Percentiles rank a stretch among this genome's conserved stretches.
phyloP scores from a whole-genome alignment of 2,797 vertebrate genomes.

The Harpagifer antarcticus region DNA sequence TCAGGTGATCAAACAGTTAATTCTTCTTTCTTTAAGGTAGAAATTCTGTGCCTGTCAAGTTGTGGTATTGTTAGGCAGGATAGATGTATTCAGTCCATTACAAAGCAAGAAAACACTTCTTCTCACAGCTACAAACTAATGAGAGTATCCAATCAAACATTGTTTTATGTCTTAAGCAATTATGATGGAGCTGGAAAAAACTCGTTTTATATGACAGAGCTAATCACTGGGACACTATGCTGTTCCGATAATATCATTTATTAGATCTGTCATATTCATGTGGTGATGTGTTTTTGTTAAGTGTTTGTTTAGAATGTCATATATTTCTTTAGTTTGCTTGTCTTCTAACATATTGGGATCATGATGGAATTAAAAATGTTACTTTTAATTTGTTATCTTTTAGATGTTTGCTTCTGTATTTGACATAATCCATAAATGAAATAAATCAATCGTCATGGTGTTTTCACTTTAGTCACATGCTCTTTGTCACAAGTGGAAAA shows the following conservation, averaged over 20 bases:
- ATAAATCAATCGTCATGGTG: background rate
- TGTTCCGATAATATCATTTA: background rate
- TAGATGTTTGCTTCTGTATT: too few relatives aligned
- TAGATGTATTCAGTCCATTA: background rate
- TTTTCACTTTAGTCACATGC: background rate
- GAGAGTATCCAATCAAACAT: background rate
- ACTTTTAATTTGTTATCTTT: too few relatives aligned
- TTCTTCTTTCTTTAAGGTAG: background rate
- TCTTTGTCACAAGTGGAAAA: background rate
- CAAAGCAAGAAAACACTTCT: background rate
- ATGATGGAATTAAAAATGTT: too few relatives aligned
- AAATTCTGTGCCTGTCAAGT: background rate
- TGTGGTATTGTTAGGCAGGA: background rate
- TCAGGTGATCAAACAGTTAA: constrained; percentile 75
- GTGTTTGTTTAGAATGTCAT: too few relatives aligned
- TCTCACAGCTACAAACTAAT: background rate
- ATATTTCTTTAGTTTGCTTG: too few relatives aligned
- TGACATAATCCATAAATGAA: too few relatives aligned
- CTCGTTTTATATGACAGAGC: background rate
- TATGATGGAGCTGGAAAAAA: background rate
- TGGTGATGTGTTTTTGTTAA: too few relatives aligned
- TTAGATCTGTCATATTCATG: background rate
- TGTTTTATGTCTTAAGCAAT: background rate
- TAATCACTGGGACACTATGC: background rate
- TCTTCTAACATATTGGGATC: too few relatives aligned